Evolutionary conservation across 2,113 vertebrate genomes (phyloP), one percentile per base, ranked within the genome.

Genomic region (Mustela nigripes): DNA sequence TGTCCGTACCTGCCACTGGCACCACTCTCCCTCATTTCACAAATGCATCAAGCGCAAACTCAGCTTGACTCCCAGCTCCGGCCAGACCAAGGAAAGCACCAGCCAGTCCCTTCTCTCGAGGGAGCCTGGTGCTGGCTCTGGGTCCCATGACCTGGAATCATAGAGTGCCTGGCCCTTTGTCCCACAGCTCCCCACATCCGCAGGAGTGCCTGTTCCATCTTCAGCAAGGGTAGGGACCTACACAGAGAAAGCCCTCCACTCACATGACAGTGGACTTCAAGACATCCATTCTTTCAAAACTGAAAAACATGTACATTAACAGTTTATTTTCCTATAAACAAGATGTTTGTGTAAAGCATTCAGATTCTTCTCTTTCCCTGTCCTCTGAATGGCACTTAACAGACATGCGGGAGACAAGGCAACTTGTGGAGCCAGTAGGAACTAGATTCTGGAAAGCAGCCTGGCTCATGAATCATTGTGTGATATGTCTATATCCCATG

Each of bases 251-350:
- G 39, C 50, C 39, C 5, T 0, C 24, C 12, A 45, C 39, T 42
- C 10, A 88, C 24, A 22, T 3, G 7, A 36, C 22, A 15, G 31
- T 62, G 82, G n/a, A 36, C 76, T 88, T 90, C 48, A 42, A 67
- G 85, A 65, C 19, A 3, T 93, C 16, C 24, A 3, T 18, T 60
- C 33, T 86, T 90, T 16, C 10, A 42, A 91, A 90, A 74, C 33
- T 65, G 26, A 82, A 62, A 87, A 79, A n/a, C 31, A 73, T 36
- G 85, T 81, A 33, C 7, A 39, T 63, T 28, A 73, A 21, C 18
- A 24, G 16, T 82, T 90, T 91, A 53, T 74, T 91, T 94, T 96
- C 91, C 94, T 86, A 33, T 63, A 82, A 76, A 11, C 10, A 82
- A 7, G 71, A 84, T 53, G 28, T 82, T 76, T 91, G 76, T 90